These are phyloP conservation scores for Orthonychiurus folsomi DNA, from an alignment of 2,888 invertebrate genomes.

Conservation along the genomic window DNA sequence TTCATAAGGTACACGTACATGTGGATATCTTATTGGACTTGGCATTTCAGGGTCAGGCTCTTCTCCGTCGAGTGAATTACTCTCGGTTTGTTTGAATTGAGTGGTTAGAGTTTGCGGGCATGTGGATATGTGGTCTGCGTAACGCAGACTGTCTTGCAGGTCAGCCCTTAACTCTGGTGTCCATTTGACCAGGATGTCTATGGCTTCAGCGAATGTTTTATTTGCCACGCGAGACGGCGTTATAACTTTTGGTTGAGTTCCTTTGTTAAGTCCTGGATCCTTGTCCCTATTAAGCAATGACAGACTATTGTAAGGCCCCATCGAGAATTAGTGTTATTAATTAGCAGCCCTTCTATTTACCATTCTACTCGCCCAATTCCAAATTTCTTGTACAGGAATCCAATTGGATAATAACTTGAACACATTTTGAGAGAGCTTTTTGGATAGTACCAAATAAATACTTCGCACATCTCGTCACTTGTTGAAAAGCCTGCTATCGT, in stretches of 20 bases:
- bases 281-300: conserved; percentile 20
- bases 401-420: conserved; percentile 75
- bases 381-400: conserved; percentile 71
- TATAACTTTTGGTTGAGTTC: conserved; percentile 24
- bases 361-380: conserved; percentile 55
- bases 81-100: too few species aligned
- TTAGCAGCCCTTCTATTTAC: too few species aligned
- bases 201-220: conserved; percentile 23
- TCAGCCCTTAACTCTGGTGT: conserved; percentile 21
- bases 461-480: conserved; percentile 77
- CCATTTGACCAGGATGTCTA: conserved; percentile 23
- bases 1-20: neutral
- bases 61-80: too few species aligned
- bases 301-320: too few species aligned
- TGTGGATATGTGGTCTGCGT: conserved; percentile 17
- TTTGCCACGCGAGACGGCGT: conserved; percentile 26
- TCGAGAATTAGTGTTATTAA: too few species aligned
- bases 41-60: neutral
- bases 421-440: conserved; percentile 69
- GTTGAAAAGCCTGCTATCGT: conserved; percentile 68
- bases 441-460: conserved; percentile 75
- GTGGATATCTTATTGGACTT: neutral
- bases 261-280: conserved; percentile 21
- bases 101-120: neutral
- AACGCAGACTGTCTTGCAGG: conserved; percentile 17